A percentile compares a stretch with the other conserved stretches of the same genome.
These are phyloP conservation scores for Eulemur mongoz DNA, from an alignment of 2,797 vertebrate species.

Conservation along the genomic window DNA sequence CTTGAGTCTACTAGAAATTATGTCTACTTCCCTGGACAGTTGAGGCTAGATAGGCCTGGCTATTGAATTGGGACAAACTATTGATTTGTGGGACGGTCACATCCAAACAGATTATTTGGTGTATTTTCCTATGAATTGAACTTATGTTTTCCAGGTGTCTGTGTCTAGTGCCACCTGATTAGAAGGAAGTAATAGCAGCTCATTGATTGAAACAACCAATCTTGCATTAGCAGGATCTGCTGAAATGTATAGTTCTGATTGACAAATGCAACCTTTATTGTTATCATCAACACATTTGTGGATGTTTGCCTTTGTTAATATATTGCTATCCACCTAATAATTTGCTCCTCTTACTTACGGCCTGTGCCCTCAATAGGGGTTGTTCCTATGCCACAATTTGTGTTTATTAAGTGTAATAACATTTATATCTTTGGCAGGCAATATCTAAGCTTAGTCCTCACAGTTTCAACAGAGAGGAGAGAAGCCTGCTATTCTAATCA, in stretches of 20 bases:
- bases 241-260: neutral
- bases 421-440: slow-evolving; percentile 25
- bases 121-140: neutral
- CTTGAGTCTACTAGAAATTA: slow-evolving; percentile 40
- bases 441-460: neutral
- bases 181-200: slow-evolving; percentile 17
- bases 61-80: neutral
- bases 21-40: neutral
- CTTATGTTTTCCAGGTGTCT: slow-evolving; percentile 7
- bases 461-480: slow-evolving; percentile 13
- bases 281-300: slow-evolving; percentile 16
- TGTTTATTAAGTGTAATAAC: slow-evolving; percentile 17
- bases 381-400: neutral
- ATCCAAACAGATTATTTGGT: slow-evolving; percentile 10
- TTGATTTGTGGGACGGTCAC: neutral
- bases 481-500: slow-evolving; percentile 12
- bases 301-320: slow-evolving; percentile 28
- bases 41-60: neutral
- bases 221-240: neutral
- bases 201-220: neutral
- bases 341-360: slow-evolving; percentile 14
- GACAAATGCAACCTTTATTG: slow-evolving; percentile 10
- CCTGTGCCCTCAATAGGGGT: neutral
- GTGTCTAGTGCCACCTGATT: neutral
- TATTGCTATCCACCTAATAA: slow-evolving; percentile 35